These are phyloP conservation scores for Sebastes nivosus DNA, from an alignment of 2,797 vertebrate genomes.

Conservation along the genomic window DNA sequence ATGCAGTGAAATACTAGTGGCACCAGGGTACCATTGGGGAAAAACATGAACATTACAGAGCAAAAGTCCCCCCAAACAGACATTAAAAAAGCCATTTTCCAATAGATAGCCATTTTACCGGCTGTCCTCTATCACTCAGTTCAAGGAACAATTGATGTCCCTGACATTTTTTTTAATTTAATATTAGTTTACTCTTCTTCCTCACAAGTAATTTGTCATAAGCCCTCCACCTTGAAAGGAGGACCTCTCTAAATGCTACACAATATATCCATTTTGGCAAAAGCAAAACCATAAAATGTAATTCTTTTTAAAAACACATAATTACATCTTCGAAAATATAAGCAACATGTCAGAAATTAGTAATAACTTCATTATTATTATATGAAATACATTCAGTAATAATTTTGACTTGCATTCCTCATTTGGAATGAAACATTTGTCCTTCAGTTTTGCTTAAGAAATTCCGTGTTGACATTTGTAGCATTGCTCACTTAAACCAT, in stretches of 20 bases:
- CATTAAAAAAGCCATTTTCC: background rate
- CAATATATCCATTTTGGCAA: background rate
- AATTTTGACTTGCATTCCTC: background rate
- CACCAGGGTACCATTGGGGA: background rate
- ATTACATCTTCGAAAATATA: background rate
- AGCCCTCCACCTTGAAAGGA: background rate
- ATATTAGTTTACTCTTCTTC: background rate
- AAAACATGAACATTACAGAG: background rate
- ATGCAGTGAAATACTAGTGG: background rate
- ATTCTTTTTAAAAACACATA: no score
- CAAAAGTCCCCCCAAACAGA: background rate
- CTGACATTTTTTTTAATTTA: background rate
- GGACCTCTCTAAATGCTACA: background rate
- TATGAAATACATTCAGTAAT: background rate
- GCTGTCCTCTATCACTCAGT: background rate
- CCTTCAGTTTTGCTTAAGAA: background rate
- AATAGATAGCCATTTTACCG: background rate
- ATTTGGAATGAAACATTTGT: background rate
- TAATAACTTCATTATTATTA: background rate
- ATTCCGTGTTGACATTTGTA: background rate
- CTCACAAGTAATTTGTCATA: background rate
- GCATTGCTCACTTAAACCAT: conserved; percentile 7
- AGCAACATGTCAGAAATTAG: background rate
- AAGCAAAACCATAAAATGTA: background rate
- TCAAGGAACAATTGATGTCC: background rate